Evolutionary conservation across 2,888 invertebrate species (phyloP).

Genomic region (Dugesia japonica): DNA sequence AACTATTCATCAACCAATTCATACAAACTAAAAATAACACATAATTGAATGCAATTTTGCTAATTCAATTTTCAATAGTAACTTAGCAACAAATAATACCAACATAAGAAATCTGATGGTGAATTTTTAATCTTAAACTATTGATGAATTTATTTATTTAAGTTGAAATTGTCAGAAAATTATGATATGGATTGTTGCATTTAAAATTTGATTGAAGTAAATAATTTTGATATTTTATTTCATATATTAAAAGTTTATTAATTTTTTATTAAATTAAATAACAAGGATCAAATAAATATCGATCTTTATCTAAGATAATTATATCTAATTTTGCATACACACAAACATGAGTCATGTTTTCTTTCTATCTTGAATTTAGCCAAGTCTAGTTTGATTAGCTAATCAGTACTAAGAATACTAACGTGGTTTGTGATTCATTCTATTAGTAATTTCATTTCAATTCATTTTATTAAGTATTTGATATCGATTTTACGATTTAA

Average conservation of each 20-base stretch:
- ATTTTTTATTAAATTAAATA: background rate
- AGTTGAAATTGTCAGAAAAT: no score
- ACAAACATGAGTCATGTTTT: conserved; percentile 5
- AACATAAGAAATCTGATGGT: background rate
- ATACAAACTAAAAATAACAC: conserved; percentile 6
- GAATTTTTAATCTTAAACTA: background rate
- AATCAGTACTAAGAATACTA: conserved; percentile 2
- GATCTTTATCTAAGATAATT: background rate
- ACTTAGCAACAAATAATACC: background rate
- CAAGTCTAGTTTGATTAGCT: conserved; percentile 6
- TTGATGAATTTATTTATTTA: no score
- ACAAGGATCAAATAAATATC: background rate
- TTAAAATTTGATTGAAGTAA: no score
- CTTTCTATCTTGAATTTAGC: conserved; percentile 2
- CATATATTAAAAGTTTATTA: no score
- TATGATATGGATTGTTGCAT: no score
- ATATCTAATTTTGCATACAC: background rate
- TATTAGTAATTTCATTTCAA: conserved; percentile 1
- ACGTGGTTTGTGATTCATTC: conserved; percentile 13
- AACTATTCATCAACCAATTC: conserved; percentile 1
- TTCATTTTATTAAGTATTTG: no score
- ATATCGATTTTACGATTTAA: background rate
- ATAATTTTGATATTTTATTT: no score
- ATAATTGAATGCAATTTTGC: background rate
- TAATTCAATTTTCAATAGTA: conserved; percentile 11